Conservation (phyloP, 2,113 vertebrate genomes). For the Edolisoma coerulescens region DNA sequence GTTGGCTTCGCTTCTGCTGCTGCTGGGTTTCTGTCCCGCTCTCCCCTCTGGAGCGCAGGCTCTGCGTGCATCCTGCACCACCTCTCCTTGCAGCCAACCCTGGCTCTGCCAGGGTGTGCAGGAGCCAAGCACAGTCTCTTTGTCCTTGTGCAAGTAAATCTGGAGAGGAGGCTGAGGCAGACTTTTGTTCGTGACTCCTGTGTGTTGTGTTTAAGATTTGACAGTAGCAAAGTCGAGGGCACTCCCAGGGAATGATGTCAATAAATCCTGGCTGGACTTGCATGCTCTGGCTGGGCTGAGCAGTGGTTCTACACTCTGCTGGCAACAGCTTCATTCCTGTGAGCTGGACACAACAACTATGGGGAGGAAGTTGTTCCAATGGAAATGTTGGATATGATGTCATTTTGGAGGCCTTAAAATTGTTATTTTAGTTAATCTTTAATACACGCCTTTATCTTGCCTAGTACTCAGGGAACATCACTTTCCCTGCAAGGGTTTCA, state of each 20-base stretch:
- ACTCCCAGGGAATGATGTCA: background rate
- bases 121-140: background rate
- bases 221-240: background rate
- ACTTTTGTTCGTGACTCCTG: background rate
- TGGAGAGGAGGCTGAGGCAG: background rate
- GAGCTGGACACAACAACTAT: background rate
- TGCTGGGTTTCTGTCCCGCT: background rate
- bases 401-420: background rate
- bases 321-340: background rate
- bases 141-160: background rate
- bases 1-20: background rate
- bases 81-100: background rate
- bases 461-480: background rate
- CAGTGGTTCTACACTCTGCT: background rate
- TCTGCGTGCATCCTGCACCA: too few relatives aligned
- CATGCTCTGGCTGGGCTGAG: background rate
- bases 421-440: background rate
- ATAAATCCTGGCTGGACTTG: background rate
- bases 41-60: background rate
- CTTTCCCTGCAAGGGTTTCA: constrained; percentile 30
- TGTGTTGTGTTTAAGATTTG: background rate
- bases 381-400: background rate
- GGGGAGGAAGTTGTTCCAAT: background rate
- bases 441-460: background rate
- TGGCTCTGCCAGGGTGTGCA: background rate